These are phyloP conservation scores for Ophioderma brevispina DNA, from an alignment of 35 echinoderm and acorn worm species.

Conservation along the genomic window DNA sequence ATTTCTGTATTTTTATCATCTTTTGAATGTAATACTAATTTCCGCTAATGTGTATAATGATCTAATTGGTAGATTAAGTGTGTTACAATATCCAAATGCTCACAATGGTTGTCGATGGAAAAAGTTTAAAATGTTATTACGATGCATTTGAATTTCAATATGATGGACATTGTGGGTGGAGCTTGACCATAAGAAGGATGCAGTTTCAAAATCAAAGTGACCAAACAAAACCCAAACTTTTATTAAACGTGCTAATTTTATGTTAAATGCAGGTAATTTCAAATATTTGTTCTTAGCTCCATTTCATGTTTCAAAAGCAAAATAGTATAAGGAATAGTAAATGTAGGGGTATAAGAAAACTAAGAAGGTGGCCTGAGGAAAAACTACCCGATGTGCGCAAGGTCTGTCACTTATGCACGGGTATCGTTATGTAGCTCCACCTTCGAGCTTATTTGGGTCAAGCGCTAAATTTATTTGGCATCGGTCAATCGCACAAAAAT, in stretches of 20 bases:
- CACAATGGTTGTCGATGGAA: neutral
- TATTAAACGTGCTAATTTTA: neutral
- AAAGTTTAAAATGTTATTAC: neutral
- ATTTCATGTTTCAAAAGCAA: neutral
- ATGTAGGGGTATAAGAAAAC: neutral
- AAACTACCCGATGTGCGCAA: neutral
- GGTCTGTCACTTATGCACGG: neutral
- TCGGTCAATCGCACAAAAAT: neutral
- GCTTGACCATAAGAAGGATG: neutral
- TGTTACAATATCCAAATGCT: neutral
- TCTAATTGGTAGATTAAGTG: neutral
- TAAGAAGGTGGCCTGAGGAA: neutral
- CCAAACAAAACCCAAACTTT: neutral
- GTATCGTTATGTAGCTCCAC: neutral
- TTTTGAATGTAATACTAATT: neutral
- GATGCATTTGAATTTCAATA: neutral
- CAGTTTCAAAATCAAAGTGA: neutral
- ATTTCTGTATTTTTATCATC: neutral
- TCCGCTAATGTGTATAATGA: neutral
- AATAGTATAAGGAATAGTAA: neutral
- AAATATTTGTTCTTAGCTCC: neutral
- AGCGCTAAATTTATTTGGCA: conserved; percentile 6
- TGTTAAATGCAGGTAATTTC: neutral
- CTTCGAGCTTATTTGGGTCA: conserved; percentile 5
- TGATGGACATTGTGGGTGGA: neutral